A percentile compares a stretch with the other conserved stretches of the same genome.
Conservation (phyloP, 2,113 vertebrate genomes). For the Leptobrachium leishanense region DNA sequence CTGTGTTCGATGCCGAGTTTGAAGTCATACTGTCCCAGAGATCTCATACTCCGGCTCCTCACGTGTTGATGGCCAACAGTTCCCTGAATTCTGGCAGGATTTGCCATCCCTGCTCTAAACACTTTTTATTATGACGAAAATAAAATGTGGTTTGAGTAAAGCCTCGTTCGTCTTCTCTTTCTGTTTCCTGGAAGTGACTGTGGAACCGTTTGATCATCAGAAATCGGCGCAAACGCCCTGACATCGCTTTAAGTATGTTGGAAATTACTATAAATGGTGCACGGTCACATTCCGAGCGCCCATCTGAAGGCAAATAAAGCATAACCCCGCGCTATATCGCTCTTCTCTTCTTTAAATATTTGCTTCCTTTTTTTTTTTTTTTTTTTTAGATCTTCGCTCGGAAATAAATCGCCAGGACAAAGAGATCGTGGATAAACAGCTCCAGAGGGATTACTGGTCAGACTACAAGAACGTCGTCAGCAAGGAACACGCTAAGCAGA, state of each 20-base stretch:
- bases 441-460: conserved; percentile 69
- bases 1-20: no score
- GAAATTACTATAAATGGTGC: conserved; percentile 2
- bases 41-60: no score
- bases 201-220: background rate
- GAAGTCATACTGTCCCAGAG: no score
- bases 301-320: background rate
- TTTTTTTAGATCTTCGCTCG: conserved; percentile 60
- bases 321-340: conserved; percentile 37
- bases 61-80: no score
- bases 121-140: no score
- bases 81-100: no score
- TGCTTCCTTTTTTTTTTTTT: conserved; percentile 50
- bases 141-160: no score
- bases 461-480: conserved; percentile 73
- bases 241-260: background rate
- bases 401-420: conserved; percentile 60
- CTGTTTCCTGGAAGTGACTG: background rate
- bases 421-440: conserved; percentile 54
- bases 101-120: no score
- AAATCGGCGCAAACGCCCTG: no score
- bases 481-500: conserved; percentile 59
- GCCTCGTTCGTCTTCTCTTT: background rate
- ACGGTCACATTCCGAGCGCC: conserved; percentile 5
- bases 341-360: conserved; percentile 47